Percentiles rank a stretch among this genome's conserved stretches.
These are phyloP conservation scores for Bombus turneri DNA, from an alignment of 1,140 invertebrate species.

Conservation along the genomic window DNA sequence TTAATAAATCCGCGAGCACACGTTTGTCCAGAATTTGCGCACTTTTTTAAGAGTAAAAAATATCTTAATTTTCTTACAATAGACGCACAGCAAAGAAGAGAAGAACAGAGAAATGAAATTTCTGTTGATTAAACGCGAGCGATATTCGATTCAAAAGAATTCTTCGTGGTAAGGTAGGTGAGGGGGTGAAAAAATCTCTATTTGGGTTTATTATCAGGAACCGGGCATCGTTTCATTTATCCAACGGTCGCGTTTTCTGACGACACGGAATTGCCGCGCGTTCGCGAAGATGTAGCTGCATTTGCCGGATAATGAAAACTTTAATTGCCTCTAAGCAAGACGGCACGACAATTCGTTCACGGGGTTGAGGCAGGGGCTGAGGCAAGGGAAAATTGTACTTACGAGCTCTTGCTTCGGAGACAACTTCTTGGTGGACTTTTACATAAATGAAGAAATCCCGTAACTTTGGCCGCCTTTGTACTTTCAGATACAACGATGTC, in stretches of 20 bases:
- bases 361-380: neutral
- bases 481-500: neutral
- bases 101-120: neutral
- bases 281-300: constrained; percentile 29
- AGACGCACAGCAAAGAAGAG: neutral
- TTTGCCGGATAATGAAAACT: constrained; percentile 53
- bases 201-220: neutral
- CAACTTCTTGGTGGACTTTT: constrained; percentile 36
- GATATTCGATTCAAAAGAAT: neutral
- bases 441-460: constrained; percentile 45
- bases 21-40: neutral
- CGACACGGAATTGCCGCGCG: constrained; percentile 18
- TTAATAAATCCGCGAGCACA: neutral
- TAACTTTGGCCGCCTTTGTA: constrained; percentile 27
- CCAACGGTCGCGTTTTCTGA: neutral
- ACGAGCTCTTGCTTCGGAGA: neutral
- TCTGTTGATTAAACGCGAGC: neutral
- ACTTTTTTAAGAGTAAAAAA: neutral
- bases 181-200: neutral
- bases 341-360: constrained; percentile 42
- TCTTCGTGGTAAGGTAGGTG: too few relatives aligned
- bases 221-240: constrained; percentile 10
- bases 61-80: neutral
- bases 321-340: constrained; percentile 54
- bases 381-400: constrained; percentile 25